phyloP scores from a whole-genome alignment of 2,113 vertebrate genomes.

The Ia io region DNA sequence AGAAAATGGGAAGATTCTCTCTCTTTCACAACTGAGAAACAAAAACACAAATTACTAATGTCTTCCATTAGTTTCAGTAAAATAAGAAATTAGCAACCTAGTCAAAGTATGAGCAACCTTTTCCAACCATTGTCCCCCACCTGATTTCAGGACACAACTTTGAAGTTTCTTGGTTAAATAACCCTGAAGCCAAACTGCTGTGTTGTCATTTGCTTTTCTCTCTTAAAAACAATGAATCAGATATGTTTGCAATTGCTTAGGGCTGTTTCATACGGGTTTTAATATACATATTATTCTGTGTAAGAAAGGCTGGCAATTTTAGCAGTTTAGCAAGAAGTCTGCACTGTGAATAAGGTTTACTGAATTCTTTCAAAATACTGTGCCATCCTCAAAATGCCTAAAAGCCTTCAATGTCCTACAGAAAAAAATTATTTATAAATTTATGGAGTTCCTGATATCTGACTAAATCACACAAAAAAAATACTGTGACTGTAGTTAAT shows the following conservation, averaged over 20 bases:
- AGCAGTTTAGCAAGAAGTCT: slow-evolving; percentile 16
- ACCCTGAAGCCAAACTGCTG: not conserved
- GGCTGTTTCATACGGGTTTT: not conserved
- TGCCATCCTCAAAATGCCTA: not conserved
- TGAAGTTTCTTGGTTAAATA: not conserved
- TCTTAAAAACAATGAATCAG: not conserved
- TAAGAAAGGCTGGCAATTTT: not conserved
- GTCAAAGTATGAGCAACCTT: not conserved
- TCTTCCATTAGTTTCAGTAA: not conserved
- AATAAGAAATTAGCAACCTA: not conserved
- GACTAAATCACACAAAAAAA: slow-evolving; percentile 36
- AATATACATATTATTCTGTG: not conserved
- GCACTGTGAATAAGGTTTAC: not conserved
- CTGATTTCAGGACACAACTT: not conserved
- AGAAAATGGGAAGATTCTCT: not conserved
- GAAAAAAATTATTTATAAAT: slow-evolving; percentile 22
- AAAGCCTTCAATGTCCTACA: slow-evolving; percentile 1
- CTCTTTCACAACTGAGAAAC: not conserved
- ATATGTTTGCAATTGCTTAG: not conserved
- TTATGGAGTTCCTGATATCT: slow-evolving; percentile 13
- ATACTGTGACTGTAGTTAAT: not conserved
- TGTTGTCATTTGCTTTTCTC: not conserved
- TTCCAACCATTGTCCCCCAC: not conserved
- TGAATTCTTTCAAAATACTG: slow-evolving; percentile 47
- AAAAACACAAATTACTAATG: not conserved